phyloP scores from a whole-genome alignment of 92 coral and sea anemone species.

The Pocillopora meandrina region DNA sequence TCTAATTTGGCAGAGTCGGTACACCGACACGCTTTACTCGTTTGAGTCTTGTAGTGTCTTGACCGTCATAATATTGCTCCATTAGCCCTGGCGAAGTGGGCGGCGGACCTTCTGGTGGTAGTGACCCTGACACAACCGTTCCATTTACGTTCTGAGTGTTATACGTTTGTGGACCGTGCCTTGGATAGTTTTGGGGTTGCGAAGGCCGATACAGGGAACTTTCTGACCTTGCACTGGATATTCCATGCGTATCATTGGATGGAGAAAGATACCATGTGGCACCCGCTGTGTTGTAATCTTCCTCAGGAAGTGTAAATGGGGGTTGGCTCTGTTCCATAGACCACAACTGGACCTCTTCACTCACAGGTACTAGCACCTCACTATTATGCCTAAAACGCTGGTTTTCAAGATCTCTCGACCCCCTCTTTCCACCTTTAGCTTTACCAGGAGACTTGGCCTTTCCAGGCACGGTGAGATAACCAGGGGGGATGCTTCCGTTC shows the following conservation, averaged over 20 bases:
- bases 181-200: conserved; percentile 19
- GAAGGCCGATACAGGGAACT: not conserved
- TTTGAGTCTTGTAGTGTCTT: conserved; percentile 18
- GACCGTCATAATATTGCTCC: conserved; percentile 2
- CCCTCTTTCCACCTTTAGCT: conserved; percentile 9
- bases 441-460: not conserved
- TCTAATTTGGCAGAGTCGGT: conserved; percentile 41
- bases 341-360: conserved; percentile 29
- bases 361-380: conserved; percentile 21
- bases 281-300: conserved; percentile 41
- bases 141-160: conserved; percentile 9
- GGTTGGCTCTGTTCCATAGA: conserved; percentile 17
- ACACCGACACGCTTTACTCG: conserved; percentile 41
- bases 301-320: conserved; percentile 23
- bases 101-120: conserved; percentile 7
- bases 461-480: conserved; percentile 22
- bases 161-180: conserved; percentile 16
- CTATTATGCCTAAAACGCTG: not conserved
- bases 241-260: conserved; percentile 9
- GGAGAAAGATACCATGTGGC: conserved; percentile 35
- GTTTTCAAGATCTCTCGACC: not conserved
- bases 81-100: not conserved
- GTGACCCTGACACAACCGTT: not conserved
- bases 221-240: conserved; percentile 13
- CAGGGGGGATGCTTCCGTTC: conserved; percentile 7